A percentile compares a stretch with the other conserved stretches of the same genome.
Conservation (phyloP, 2,888 invertebrate genomes). For the Habrosyne pyritoides region DNA sequence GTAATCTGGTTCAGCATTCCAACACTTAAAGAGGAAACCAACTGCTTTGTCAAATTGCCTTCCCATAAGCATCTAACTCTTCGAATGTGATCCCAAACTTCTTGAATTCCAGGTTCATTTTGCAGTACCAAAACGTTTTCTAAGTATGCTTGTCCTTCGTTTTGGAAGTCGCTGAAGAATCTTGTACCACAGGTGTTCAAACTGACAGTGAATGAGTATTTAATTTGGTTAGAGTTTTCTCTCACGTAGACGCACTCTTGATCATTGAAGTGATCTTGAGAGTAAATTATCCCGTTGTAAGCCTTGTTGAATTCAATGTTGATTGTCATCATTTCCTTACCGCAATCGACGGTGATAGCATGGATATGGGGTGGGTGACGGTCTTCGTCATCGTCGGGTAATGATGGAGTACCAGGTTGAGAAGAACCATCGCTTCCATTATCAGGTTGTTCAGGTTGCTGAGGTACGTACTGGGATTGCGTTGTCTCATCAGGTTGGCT, state of each 20-base stretch:
- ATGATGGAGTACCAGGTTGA: conserved; percentile 29
- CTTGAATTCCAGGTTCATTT: conserved; percentile 90
- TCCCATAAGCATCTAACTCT: conserved; percentile 92
- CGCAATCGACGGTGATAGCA: conserved; percentile 89
- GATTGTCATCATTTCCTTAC: conserved; percentile 92
- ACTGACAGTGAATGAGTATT: conserved; percentile 89
- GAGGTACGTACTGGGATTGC: conserved; percentile 23
- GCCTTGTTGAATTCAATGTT: conserved; percentile 89
- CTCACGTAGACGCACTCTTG: conserved; percentile 89
- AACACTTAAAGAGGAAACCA: conserved; percentile 89
- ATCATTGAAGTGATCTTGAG: conserved; percentile 88
- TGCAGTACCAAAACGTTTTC: conserved; percentile 91
- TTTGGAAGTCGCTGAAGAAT: conserved; percentile 90
- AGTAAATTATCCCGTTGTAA: conserved; percentile 91
- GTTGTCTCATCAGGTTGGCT: conserved; percentile 37
- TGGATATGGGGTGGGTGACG: conserved; percentile 91
- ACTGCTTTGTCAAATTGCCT: conserved; percentile 89
- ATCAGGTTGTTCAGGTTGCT: conserved; percentile 10
- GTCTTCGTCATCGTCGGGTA: conserved; percentile 80
- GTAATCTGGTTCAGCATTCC: conserved; percentile 92
- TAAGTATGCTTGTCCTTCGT: conserved; percentile 90
- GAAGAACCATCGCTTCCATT: conserved; percentile 21
- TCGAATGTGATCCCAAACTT: conserved; percentile 91
- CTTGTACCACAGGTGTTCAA: conserved; percentile 90
- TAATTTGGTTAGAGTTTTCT: conserved; percentile 87